These are phyloP conservation scores for Gallinago solitaria DNA, from an alignment of 2,797 vertebrate genomes.

Conservation along the genomic window DNA sequence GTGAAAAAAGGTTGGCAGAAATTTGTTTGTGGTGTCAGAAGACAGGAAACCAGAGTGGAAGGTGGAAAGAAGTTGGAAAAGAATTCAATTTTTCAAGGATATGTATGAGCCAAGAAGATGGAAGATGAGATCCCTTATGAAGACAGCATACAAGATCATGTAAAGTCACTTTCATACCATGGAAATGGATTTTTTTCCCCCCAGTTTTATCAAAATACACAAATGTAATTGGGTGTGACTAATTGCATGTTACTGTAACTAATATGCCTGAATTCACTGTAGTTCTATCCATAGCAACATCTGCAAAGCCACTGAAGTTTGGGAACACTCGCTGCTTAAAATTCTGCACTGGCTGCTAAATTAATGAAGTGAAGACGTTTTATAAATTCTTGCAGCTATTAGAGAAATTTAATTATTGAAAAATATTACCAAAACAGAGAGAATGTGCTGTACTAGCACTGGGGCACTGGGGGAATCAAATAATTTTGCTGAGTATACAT, in stretches of 20 bases:
- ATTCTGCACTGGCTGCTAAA: neutral
- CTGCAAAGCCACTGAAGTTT: neutral
- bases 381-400: neutral
- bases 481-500: neutral
- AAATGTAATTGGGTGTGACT: neutral
- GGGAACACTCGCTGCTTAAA: neutral
- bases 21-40: neutral
- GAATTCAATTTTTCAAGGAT: neutral
- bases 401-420: conserved; percentile 19
- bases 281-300: neutral
- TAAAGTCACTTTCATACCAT: neutral
- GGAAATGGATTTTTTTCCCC: neutral
- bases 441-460: neutral
- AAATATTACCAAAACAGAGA: neutral
- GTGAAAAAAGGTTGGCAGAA: neutral
- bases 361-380: conserved; percentile 13
- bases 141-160: neutral
- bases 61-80: neutral
- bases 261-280: neutral
- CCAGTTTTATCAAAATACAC: neutral
- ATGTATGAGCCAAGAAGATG: neutral
- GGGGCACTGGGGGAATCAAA: neutral
- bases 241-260: neutral
- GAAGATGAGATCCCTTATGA: neutral
- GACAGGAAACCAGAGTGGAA: neutral